Base-by-base conservation (phyloP, 2,113 vertebrate genomes). In the Dasyurus viverrinus region DNA sequence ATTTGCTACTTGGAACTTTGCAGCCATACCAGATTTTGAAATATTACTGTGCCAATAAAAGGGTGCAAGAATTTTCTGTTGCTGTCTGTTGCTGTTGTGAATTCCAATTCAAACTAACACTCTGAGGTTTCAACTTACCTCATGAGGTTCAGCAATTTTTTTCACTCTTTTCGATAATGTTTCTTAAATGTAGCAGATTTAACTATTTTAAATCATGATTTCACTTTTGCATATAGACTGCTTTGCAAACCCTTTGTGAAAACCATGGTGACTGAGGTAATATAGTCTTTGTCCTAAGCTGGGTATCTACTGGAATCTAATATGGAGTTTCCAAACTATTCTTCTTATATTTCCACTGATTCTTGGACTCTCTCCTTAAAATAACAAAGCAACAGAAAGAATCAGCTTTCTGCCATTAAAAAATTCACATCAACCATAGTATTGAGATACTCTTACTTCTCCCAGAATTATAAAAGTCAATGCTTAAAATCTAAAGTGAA, bases 21-120 rank as follows among this genome's bases (percentile, higher is more conserved):
- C 55, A 94, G 54, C 89, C 97, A 89, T 89, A 94, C 42, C 94
- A 95, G 92, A 94, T 95, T 96, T 96, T 96, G 93, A 94, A 97
- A 98, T 92, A 93, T 84, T 92, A n/a, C 89, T 96, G 95, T 97
- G 90, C 96, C 97, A 97, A 95, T 98, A 97, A 96, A 97, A 97
- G 92, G 46, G 57, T 97, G 54, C 97, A 60, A 76, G 54, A 0
- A 4, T 46, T 52, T n/a, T 25, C 60, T 54, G 54, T 76, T 46
- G 0, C 19, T 26, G 47, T 47, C 68, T 84, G 54, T 47, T 36
- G 90, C 2, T 10, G 26, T 54, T 3, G 8, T 52, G 26, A 27
- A 0, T 30, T 6, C 26, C 42, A 46, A 48, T 36, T 91, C n/a
- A 90, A 52, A 10, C 48, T 8, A 89, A n/a, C 27, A 36, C 90